These are phyloP conservation scores for Prionailurus viverrinus DNA, from an alignment of 2,113 vertebrate genomes.

Conservation along the genomic window DNA sequence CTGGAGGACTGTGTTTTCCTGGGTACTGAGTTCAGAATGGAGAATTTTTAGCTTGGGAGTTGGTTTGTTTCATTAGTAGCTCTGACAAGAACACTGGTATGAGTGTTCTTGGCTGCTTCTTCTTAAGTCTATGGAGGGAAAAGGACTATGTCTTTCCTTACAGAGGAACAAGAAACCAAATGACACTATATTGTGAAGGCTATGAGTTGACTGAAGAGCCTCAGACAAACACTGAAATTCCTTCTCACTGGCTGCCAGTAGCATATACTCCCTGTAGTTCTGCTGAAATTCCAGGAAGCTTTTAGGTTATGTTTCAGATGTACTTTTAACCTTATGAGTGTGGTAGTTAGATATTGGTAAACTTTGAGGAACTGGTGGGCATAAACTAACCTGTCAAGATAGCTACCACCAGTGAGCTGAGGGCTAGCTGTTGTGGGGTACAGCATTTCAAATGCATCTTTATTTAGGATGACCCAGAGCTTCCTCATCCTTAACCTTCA, in stretches of 20 bases:
- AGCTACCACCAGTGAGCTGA: neutral
- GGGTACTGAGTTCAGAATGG: slow-evolving; percentile 31
- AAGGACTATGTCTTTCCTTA: slow-evolving; percentile 17
- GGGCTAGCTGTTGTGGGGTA: neutral
- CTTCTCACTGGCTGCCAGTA: neutral
- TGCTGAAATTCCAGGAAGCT: slow-evolving; percentile 20
- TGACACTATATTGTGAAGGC: slow-evolving; percentile 47
- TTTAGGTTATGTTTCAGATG: slow-evolving; percentile 1
- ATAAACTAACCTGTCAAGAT: slow-evolving; percentile 36
- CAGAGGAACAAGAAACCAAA: slow-evolving; percentile 15
- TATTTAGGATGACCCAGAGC: neutral
- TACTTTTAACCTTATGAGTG: slow-evolving; percentile 16
- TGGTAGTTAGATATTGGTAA: slow-evolving; percentile 34
- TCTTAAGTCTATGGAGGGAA: neutral
- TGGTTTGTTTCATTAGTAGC: slow-evolving; percentile 53
- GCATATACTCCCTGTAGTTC: neutral
- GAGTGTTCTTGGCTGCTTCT: neutral
- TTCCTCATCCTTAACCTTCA: neutral
- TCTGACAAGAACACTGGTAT: neutral
- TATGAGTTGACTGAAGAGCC: slow-evolving; percentile 20
- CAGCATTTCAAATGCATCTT: slow-evolving; percentile 20
- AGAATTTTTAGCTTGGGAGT: slow-evolving; percentile 35
- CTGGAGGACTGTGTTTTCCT: neutral
- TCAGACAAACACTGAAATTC: slow-evolving; percentile 41
- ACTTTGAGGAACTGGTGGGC: slow-evolving; percentile 1